Base-by-base conservation (phyloP, 1,140 invertebrate genomes). In the Pogonus chalceus region DNA sequence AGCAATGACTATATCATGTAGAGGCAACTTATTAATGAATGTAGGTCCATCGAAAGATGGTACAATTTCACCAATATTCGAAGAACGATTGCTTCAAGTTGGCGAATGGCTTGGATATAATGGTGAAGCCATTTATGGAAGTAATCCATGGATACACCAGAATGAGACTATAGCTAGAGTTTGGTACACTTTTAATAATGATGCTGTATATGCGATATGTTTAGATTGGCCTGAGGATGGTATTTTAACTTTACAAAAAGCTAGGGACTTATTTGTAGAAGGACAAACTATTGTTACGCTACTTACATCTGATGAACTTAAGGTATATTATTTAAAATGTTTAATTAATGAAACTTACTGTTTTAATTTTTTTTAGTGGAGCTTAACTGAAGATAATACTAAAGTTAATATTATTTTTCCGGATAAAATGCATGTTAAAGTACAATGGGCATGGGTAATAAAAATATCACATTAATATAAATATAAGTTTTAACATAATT, bases 41-140 rank as follows among this genome's bases (percentile, higher is more conserved):
- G 79, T 96, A 20, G 92, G 93, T 1, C 93, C 94, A 10, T 92
- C 91, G 0, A 86, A 85, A 64, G 88, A 93, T 60, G 94, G 94
- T 1, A 83, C 79, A 2, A 95, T 98, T 52, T 65, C 77, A 9
- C 87, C 91, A 7, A 90, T 98, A 62, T 96, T 89, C 70, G 83
- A 96, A 75, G 91, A 97, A 64, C 75, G 93, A 55, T 73, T 98
- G 0, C 65, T 76, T 16, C 71, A 78, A 37, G 76, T 89, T 53
- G 87, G 87, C 54, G 66, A 73, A 39, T 96, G 92, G 91, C 68
- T 98, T 3, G 62, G 74, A 10, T 69, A 87, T 1, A 96, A 96
- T 66, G 92, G 90, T 2, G 87, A 94, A 68, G 90, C 88, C 0
- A 91, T 98, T 62, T 98, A 93, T 64, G 73, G 72, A n/a, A 83